These are phyloP conservation scores for Serranochromis macrocephalus DNA, from an alignment of 2,113 vertebrate genomes.

Conservation along the genomic window DNA sequence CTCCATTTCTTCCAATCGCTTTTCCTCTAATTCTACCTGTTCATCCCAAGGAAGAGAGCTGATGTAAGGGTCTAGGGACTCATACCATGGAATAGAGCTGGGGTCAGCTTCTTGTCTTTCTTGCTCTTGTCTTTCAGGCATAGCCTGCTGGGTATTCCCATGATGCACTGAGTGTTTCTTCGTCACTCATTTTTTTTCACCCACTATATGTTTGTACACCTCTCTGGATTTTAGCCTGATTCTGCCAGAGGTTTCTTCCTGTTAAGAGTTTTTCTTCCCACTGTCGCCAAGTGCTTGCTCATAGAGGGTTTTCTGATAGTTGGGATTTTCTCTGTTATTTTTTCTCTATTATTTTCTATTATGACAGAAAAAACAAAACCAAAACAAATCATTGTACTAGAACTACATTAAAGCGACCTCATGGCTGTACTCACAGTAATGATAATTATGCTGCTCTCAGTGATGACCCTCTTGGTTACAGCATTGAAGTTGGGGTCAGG, in stretches of 20 bases:
- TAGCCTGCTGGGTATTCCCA: not conserved
- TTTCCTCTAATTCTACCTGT: too few species aligned
- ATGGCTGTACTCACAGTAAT: conserved; percentile 52
- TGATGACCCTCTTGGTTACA: conserved; percentile 24
- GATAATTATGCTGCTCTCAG: conserved; percentile 59
- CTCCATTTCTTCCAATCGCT: too few species aligned
- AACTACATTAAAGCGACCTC: not conserved
- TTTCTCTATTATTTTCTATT: not conserved
- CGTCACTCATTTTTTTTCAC: not conserved
- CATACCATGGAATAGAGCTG: too few species aligned
- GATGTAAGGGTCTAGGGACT: too few species aligned
- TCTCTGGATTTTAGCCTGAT: not conserved
- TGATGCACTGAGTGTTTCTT: not conserved
- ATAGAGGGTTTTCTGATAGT: not conserved
- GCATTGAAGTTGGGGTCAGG: conserved; percentile 75
- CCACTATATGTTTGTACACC: not conserved
- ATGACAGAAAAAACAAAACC: not conserved
- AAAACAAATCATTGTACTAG: not conserved
- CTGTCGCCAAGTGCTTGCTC: not conserved
- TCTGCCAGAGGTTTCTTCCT: not conserved
- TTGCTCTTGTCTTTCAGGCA: not conserved
- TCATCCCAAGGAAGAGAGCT: too few species aligned
- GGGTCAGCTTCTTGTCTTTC: too few species aligned
- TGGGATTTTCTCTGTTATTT: not conserved
- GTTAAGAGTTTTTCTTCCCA: not conserved